phyloP scores from a whole-genome alignment of 2,797 vertebrate genomes.

The Stomatorhinus walkeri region DNA sequence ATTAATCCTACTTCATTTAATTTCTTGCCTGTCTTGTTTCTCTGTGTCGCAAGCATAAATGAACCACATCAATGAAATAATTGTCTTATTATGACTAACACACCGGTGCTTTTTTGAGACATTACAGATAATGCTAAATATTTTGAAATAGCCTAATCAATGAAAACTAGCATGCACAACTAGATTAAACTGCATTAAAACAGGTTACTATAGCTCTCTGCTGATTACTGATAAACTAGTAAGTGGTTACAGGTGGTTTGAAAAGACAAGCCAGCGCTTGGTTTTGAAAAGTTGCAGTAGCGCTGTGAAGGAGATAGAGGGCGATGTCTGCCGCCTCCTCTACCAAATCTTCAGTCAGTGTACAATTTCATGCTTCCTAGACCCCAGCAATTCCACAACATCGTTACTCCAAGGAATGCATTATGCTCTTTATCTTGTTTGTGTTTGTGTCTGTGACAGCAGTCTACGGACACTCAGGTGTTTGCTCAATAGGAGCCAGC shows the following conservation, averaged over 20 bases:
- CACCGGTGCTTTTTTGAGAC: background rate
- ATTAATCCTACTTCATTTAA: background rate
- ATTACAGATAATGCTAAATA: background rate
- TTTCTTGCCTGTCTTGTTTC: background rate
- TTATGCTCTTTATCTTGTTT: background rate
- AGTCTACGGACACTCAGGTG: background rate
- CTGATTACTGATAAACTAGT: background rate
- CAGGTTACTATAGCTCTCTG: background rate
- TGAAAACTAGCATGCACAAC: background rate
- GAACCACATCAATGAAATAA: conserved; percentile 11
- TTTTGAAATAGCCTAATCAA: background rate
- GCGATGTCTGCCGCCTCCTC: conserved; percentile 12
- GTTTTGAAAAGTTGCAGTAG: conserved; percentile 4
- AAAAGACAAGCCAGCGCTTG: background rate
- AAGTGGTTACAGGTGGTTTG: background rate
- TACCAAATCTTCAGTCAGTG: background rate
- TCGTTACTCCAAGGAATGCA: background rate
- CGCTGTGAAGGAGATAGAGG: background rate
- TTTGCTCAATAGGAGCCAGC: background rate
- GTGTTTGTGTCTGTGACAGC: background rate
- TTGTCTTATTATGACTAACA: conserved; percentile 1
- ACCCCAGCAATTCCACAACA: background rate
- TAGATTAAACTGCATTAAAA: background rate
- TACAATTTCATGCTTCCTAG: background rate
- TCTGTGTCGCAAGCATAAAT: background rate